A percentile compares a stretch with the other conserved stretches of the same genome.
phyloP scores from a whole-genome alignment of 2,888 invertebrate species.

The Hirtodrosophila confusa region DNA sequence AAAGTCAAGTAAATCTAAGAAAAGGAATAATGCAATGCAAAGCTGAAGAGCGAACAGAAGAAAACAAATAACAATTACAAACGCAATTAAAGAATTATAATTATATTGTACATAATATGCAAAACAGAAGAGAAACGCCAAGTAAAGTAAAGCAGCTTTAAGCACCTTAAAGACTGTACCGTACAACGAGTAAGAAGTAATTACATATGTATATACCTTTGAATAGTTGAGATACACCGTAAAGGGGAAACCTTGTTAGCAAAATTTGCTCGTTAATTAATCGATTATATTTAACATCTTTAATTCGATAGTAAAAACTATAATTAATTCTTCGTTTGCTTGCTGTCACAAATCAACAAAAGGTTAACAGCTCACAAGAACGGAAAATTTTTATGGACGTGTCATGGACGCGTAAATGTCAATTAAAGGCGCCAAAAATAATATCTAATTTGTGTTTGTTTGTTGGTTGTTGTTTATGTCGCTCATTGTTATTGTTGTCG shows the following conservation, averaged over 20 bases:
- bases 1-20: constrained; percentile 26
- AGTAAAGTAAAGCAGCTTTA: not conserved
- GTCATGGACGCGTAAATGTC: constrained; percentile 25
- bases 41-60: constrained; percentile 34
- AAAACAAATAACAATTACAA: constrained; percentile 42
- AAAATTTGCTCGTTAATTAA: too few species aligned
- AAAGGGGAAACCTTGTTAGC: too few species aligned
- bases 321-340: constrained; percentile 20
- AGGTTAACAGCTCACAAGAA: constrained; percentile 3
- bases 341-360: constrained; percentile 10
- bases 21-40: constrained; percentile 26
- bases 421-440: constrained; percentile 30
- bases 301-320: constrained; percentile 10
- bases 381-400: constrained; percentile 11
- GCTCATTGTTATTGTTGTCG: constrained; percentile 6
- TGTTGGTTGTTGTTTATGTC: not conserved
- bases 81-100: constrained; percentile 41
- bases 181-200: too few species aligned
- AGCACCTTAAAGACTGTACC: not conserved
- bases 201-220: too few species aligned
- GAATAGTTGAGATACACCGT: too few species aligned
- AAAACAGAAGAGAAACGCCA: constrained; percentile 13
- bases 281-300: not conserved
- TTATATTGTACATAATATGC: constrained; percentile 15
- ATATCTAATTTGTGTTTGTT: constrained; percentile 1